phyloP scores from a whole-genome alignment of 2,888 invertebrate genomes.

The Cosmia trapezina region DNA sequence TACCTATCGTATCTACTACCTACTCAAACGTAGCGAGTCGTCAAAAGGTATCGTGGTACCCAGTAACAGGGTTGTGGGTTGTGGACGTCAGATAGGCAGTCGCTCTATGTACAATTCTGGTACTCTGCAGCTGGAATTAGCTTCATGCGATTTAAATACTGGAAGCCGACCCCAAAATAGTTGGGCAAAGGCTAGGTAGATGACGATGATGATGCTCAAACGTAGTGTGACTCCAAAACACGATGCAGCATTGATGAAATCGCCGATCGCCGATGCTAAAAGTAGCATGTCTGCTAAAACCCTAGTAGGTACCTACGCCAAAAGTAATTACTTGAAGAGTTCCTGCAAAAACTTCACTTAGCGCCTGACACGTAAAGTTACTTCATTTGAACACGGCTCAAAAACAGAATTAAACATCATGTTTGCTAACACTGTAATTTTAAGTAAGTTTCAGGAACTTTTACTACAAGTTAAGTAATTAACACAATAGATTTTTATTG shows the following conservation, averaged over 20 bases:
- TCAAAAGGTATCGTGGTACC: too few relatives aligned
- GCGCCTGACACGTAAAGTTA: constrained; percentile 39
- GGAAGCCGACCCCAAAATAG: not conserved
- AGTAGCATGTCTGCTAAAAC: not conserved
- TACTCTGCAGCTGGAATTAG: too few relatives aligned
- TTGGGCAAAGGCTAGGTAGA: not conserved
- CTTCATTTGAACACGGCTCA: constrained; percentile 25
- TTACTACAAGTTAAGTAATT: not conserved
- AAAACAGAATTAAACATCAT: constrained; percentile 47
- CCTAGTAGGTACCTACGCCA: constrained; percentile 21
- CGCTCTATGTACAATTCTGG: too few relatives aligned
- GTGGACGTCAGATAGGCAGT: not conserved
- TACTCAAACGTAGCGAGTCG: not conserved
- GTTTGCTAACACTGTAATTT: constrained; percentile 27
- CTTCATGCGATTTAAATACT: not conserved
- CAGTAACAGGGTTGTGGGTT: not conserved
- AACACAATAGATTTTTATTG: too few relatives aligned
- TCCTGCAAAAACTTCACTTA: constrained; percentile 28
- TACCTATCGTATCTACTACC: too few relatives aligned
- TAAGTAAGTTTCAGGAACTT: constrained; percentile 9
- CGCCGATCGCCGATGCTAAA: not conserved
- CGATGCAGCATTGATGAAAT: not conserved
- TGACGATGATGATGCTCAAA: not conserved
- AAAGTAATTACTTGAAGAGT: constrained; percentile 53
- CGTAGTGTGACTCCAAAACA: not conserved